These are phyloP conservation scores for Catocala sponsa DNA, from an alignment of 2,888 invertebrate species.

Conservation along the genomic window DNA sequence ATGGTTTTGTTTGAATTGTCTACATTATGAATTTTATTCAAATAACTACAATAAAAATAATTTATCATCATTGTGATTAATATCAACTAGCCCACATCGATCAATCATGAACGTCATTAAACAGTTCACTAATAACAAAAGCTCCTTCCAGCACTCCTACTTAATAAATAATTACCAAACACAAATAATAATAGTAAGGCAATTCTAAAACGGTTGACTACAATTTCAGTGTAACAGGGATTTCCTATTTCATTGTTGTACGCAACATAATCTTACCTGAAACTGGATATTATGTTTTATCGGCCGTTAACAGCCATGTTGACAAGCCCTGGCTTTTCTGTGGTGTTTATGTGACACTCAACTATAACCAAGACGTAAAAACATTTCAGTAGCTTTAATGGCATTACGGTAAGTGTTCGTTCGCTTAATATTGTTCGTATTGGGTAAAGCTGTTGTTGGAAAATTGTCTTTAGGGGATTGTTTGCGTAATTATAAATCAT, in stretches of 20 bases:
- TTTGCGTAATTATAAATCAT: background rate
- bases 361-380: constrained; percentile 30
- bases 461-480: background rate
- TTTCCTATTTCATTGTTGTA: constrained; percentile 10
- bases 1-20: too few relatives aligned
- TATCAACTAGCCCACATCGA: background rate
- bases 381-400: constrained; percentile 2
- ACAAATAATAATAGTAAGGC: too few relatives aligned
- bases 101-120: background rate
- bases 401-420: background rate
- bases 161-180: background rate
- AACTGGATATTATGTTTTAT: constrained; percentile 44
- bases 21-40: too few relatives aligned
- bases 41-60: background rate
- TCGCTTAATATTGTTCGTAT: background rate
- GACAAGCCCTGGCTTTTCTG: constrained; percentile 46
- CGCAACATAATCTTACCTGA: constrained; percentile 26
- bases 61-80: background rate
- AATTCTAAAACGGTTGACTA: background rate
- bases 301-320: constrained; percentile 55
- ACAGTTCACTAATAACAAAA: background rate
- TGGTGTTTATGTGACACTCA: constrained; percentile 17
- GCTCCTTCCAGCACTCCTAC: background rate
- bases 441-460: background rate
- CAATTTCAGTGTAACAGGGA: background rate